Evolutionary conservation across 2,888 invertebrate genomes (phyloP).

Genomic region (Melanargia galathea): DNA sequence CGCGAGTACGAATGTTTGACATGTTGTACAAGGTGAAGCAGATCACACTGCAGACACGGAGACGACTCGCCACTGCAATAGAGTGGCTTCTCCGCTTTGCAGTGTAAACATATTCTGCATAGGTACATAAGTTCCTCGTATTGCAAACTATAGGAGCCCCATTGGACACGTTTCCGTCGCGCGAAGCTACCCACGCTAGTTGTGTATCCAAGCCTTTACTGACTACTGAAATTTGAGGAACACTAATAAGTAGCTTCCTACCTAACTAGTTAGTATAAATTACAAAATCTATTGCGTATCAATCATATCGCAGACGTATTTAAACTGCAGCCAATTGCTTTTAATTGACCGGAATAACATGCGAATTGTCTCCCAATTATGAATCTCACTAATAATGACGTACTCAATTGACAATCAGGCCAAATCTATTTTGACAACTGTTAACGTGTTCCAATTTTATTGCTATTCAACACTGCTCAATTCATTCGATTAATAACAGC

Average conservation of each 20-base stretch:
- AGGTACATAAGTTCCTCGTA: too few relatives aligned
- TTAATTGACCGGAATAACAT: slow-evolving; percentile 46
- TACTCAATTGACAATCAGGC: slow-evolving; percentile 48
- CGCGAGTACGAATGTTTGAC: too few relatives aligned
- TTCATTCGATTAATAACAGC: not conserved
- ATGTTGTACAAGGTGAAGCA: too few relatives aligned
- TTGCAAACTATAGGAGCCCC: not conserved
- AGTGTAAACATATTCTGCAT: too few relatives aligned
- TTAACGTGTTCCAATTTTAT: slow-evolving; percentile 32
- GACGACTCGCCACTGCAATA: too few relatives aligned
- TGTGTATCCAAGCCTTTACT: too few relatives aligned
- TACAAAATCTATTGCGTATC: slow-evolving; percentile 23
- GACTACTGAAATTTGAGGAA: slow-evolving; percentile 10
- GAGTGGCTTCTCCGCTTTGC: too few relatives aligned
- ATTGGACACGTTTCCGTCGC: too few relatives aligned
- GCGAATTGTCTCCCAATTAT: slow-evolving; percentile 47
- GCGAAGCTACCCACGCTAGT: too few relatives aligned
- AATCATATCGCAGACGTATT: slow-evolving; percentile 32
- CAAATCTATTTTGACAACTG: slow-evolving; percentile 43
- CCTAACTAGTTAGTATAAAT: slow-evolving; percentile 8
- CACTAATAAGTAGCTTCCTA: not conserved
- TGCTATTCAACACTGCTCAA: slow-evolving; percentile 26
- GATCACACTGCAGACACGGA: too few relatives aligned
- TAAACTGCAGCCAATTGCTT: slow-evolving; percentile 40
- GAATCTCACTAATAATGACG: slow-evolving; percentile 46